These are phyloP conservation scores for Phocoena sinus DNA, from an alignment of 2,113 vertebrate genomes.

Conservation along the genomic window DNA sequence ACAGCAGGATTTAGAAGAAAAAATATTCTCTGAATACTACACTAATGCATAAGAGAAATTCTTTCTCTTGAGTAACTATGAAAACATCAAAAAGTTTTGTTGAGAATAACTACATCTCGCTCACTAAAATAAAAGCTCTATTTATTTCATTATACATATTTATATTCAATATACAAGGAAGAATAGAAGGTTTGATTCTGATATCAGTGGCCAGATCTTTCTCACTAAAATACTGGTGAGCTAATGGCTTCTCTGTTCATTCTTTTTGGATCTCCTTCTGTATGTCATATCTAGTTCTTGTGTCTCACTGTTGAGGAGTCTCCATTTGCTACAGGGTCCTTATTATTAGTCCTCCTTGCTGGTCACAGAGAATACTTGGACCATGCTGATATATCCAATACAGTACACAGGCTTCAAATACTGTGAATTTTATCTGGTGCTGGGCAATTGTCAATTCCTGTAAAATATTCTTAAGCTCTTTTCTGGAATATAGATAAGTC, in stretches of 20 bases:
- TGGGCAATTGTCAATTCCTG: background rate
- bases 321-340: background rate
- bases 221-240: background rate
- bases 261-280: background rate
- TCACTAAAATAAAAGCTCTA: background rate
- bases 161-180: background rate
- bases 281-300: background rate
- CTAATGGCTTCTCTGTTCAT: background rate
- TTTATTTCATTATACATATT: background rate
- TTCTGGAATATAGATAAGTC: background rate
- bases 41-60: background rate
- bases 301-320: background rate
- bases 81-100: background rate
- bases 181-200: background rate
- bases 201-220: background rate
- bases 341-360: background rate
- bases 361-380: background rate
- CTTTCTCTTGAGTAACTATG: background rate
- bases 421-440: background rate
- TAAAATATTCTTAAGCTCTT: background rate
- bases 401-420: background rate
- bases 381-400: background rate
- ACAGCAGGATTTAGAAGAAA: background rate
- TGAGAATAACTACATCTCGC: background rate
- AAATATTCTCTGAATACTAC: background rate